Percentiles rank a stretch among this genome's conserved stretches.
These are phyloP conservation scores for Cyanoderma ruficeps DNA, from an alignment of 2,113 vertebrate genomes.

Conservation along the genomic window DNA sequence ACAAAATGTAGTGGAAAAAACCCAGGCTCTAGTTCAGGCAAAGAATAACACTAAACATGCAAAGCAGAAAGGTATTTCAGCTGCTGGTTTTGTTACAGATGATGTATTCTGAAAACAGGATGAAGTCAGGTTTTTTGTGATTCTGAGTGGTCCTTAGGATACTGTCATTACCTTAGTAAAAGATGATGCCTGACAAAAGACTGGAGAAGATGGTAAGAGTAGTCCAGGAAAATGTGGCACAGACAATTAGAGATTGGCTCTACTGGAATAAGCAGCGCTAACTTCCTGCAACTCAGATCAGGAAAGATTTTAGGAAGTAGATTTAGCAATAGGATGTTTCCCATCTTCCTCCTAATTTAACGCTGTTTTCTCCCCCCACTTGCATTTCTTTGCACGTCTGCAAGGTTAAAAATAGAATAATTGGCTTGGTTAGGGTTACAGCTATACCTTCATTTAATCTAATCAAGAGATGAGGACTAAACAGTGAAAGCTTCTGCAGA, in stretches of 20 bases:
- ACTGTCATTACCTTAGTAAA: background rate
- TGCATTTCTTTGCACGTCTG: background rate
- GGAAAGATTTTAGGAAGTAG: background rate
- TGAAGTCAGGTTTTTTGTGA: background rate
- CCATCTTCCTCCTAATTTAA: background rate
- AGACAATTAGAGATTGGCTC: background rate
- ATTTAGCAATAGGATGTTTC: background rate
- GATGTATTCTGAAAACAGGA: background rate
- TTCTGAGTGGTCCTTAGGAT: background rate
- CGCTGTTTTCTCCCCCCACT: background rate
- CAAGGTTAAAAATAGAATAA: slow-evolving; percentile 12
- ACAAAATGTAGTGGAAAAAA: background rate
- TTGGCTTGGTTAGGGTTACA: background rate
- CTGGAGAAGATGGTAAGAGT: background rate
- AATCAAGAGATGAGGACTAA: background rate
- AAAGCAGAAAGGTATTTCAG: background rate
- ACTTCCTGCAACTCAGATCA: background rate
- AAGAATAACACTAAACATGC: background rate
- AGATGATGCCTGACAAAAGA: background rate
- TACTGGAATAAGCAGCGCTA: background rate
- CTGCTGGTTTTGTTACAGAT: background rate
- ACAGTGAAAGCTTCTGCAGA: background rate
- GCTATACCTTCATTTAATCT: background rate
- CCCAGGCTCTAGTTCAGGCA: background rate
- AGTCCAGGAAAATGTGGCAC: background rate